These are phyloP conservation scores for Psophia crepitans DNA, from an alignment of 2,113 vertebrate species.

Conservation along the genomic window DNA sequence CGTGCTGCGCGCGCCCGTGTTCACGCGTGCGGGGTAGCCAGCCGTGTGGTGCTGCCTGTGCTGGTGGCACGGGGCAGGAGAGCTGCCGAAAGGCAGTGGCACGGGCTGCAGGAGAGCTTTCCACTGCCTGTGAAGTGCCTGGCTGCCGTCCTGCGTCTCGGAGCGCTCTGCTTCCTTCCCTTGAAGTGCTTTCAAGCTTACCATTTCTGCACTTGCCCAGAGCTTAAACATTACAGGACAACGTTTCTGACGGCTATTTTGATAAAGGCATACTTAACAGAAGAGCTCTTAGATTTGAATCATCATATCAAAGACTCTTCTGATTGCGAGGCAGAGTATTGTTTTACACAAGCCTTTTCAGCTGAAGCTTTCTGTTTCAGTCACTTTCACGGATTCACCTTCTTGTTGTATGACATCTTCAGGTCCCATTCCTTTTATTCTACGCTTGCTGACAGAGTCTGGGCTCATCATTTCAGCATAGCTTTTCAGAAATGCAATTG, in stretches of 20 bases:
- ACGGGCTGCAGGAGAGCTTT: background rate
- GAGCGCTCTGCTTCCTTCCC: background rate
- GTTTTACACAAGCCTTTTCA: background rate
- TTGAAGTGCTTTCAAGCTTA: background rate
- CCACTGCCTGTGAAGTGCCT: background rate
- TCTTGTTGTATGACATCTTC: background rate
- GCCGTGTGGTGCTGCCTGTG: background rate
- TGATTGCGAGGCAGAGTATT: background rate
- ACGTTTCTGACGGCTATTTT: conserved; percentile 10
- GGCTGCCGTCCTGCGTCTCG: background rate
- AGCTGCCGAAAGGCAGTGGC: background rate
- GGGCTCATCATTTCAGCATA: background rate
- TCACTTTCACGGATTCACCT: conserved; percentile 21
- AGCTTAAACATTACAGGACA: background rate
- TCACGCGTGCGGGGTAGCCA: background rate
- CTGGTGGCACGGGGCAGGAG: no score
- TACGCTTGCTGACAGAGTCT: background rate
- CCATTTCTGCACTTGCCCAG: background rate
- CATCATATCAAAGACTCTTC: background rate
- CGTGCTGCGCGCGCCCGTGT: background rate
- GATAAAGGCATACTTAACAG: conserved; percentile 15
- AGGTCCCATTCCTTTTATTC: background rate
- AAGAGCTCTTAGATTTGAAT: conserved; percentile 34
- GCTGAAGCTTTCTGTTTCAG: background rate
- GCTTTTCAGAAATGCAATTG: conserved; percentile 30